phyloP scores from a whole-genome alignment of 1,140 invertebrate species.

The Trachelipus rathkii region DNA sequence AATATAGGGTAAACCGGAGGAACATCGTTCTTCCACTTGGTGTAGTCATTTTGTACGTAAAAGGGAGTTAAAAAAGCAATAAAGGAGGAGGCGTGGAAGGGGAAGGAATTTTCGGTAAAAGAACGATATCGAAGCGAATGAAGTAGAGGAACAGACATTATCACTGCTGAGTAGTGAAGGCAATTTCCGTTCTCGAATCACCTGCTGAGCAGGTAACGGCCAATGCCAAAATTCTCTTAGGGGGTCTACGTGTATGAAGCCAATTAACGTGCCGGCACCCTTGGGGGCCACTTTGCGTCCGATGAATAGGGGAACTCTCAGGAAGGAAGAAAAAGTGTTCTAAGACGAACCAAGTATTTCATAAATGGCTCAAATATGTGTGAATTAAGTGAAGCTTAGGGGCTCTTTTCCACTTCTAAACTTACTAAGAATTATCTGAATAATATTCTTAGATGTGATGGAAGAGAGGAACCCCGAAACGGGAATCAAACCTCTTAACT shows the following conservation, averaged over 20 bases:
- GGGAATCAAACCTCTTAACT: no score
- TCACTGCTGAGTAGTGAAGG: neutral
- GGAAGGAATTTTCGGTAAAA: neutral
- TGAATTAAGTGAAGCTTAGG: neutral
- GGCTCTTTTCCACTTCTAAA: neutral
- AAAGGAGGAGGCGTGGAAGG: neutral
- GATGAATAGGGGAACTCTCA: neutral
- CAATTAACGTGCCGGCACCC: constrained; percentile 7
- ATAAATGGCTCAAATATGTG: neutral
- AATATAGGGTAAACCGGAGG: neutral
- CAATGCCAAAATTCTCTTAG: constrained; percentile 1
- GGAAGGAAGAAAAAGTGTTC: neutral
- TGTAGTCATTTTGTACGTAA: neutral
- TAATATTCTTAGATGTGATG: no score
- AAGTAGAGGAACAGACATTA: neutral
- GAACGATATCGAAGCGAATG: neutral
- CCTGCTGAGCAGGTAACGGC: constrained; percentile 9
- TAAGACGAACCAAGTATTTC: neutral
- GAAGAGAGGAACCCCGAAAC: no score
- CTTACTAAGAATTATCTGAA: neutral
- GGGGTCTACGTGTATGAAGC: constrained; percentile 3
- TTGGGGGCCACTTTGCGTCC: constrained; percentile 3
- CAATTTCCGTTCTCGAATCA: neutral
- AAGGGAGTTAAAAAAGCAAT: neutral
- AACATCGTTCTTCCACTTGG: neutral